Conservation (phyloP, 2,113 vertebrate species). For the Scomber scombrus region DNA sequence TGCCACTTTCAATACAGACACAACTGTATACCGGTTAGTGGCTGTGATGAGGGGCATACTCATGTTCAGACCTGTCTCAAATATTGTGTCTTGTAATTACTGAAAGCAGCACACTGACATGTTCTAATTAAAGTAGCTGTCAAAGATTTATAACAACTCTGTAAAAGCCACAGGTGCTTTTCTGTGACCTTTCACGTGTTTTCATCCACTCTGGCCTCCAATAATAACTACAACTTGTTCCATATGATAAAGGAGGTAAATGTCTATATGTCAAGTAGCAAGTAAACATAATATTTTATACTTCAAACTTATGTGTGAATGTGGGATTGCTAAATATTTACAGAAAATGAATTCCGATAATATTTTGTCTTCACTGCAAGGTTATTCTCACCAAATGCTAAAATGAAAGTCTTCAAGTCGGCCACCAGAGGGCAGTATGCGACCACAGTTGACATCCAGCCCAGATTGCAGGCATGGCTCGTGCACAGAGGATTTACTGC, state of each 20-base stretch:
- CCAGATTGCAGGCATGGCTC: conserved; percentile 18
- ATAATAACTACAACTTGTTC: not conserved
- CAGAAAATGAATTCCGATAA: not conserved
- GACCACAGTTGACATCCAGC: conserved; percentile 39
- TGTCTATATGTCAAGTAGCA: not conserved
- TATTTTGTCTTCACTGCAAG: not conserved
- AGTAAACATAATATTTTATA: not conserved
- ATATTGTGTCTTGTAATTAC: conserved; percentile 44
- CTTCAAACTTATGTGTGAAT: not conserved
- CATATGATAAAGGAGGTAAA: not conserved
- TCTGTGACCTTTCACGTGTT: not conserved
- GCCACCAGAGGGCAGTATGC: conserved; percentile 73
- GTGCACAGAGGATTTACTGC: conserved; percentile 47
- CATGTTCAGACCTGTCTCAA: conserved; percentile 33
- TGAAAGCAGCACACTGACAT: conserved; percentile 18
- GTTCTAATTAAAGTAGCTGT: conserved; percentile 10
- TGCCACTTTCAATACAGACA: conserved; percentile 74
- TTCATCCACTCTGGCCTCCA: conserved; percentile 22
- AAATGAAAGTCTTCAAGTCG: not conserved
- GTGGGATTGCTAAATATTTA: not conserved
- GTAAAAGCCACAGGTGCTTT: conserved; percentile 8
- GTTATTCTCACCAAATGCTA: not conserved
- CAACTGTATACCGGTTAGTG: conserved; percentile 57
- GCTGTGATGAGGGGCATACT: conserved; percentile 25
- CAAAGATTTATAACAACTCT: not conserved